Conservation (phyloP, 2,888 invertebrate genomes). For the Teleogryllus oceanicus region DNA sequence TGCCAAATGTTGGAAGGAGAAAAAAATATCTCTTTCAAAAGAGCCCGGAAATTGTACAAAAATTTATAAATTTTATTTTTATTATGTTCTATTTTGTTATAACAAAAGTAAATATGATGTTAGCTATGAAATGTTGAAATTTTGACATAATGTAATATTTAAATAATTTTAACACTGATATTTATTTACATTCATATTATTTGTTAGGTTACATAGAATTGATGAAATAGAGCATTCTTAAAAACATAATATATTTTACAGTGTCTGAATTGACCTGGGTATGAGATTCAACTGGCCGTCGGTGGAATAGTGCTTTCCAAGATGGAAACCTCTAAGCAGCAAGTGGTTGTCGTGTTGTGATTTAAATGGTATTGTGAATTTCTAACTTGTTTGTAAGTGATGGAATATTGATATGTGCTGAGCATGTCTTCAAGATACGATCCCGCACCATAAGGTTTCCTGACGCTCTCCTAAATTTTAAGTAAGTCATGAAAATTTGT, state of each 20-base stretch:
- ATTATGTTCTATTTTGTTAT: too few species aligned
- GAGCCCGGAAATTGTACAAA: too few species aligned
- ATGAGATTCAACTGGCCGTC: neutral
- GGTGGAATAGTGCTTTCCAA: slow-evolving; percentile 9
- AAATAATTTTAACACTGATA: too few species aligned
- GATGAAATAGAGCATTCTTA: too few species aligned
- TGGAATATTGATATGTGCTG: neutral
- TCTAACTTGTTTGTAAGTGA: neutral
- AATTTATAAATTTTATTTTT: too few species aligned
- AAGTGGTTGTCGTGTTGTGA: neutral
- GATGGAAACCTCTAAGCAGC: slow-evolving; percentile 7
- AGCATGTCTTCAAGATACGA: neutral
- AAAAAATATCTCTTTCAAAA: too few species aligned
- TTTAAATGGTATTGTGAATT: neutral
- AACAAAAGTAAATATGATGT: too few species aligned
- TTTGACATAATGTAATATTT: too few species aligned
- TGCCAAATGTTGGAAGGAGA: too few species aligned
- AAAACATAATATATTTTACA: neutral
- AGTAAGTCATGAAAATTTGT: neutral
- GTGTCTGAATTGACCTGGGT: neutral
- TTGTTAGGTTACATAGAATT: too few species aligned
- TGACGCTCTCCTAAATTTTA: neutral
- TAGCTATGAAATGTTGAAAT: too few species aligned
- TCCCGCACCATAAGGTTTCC: neutral
- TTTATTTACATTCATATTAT: too few species aligned